phyloP scores from a whole-genome alignment of 2,797 vertebrate species.

The Syndactyla subalaris region DNA sequence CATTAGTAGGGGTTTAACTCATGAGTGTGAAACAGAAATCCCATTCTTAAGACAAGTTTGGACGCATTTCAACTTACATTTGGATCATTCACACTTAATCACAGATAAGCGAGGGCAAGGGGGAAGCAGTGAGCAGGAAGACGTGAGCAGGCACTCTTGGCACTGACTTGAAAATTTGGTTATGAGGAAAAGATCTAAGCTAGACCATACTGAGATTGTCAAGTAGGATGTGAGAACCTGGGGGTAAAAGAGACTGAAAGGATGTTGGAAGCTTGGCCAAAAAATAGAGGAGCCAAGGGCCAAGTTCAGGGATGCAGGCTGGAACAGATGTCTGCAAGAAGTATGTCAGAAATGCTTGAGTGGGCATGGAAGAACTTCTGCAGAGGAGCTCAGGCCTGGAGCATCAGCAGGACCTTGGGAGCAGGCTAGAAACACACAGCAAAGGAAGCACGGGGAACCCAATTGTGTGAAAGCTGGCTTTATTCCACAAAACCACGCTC shows the following conservation, averaged over 20 bases:
- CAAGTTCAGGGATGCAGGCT: not conserved
- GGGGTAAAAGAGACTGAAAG: not conserved
- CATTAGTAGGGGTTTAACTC: not conserved
- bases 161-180: not conserved
- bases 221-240: not conserved
- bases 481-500: not conserved
- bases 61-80: not conserved
- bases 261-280: not conserved
- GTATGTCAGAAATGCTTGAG: accelerated
- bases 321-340: not conserved
- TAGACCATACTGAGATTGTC: not conserved
- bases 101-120: not conserved
- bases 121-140: not conserved
- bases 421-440: not conserved
- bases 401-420: not conserved
- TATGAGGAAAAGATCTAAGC: not conserved
- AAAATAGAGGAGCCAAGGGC: accelerated
- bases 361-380: not conserved
- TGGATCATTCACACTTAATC: not conserved
- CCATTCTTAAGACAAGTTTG: not conserved
- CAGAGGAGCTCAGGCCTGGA: not conserved
- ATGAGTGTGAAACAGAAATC: not conserved
- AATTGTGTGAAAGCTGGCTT: not conserved
- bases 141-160: accelerated
- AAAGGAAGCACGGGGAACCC: not conserved